Conservation (phyloP, 2,113 vertebrate species). For the Corythornis madagascariensis region DNA sequence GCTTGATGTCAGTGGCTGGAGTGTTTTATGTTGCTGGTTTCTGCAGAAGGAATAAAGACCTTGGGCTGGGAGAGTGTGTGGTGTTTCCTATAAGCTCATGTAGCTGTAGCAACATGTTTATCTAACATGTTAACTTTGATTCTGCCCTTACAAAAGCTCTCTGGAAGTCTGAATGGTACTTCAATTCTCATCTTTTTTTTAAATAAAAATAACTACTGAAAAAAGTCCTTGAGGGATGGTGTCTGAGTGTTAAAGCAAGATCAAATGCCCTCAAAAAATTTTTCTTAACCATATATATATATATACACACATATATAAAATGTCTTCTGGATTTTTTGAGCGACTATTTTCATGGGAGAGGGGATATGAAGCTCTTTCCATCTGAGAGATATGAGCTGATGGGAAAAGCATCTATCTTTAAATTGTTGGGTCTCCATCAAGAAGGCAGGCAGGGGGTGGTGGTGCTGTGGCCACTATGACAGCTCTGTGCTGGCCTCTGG, state of each 20-base stretch:
- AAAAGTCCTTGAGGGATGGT: background rate
- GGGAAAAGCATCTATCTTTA: background rate
- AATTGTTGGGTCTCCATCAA: background rate
- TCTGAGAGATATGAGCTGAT: background rate
- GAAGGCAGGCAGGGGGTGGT: background rate
- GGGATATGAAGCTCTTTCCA: background rate
- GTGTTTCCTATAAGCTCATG: background rate
- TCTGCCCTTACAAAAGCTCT: background rate
- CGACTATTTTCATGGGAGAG: background rate
- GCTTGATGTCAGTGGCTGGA: background rate
- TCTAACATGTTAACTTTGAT: background rate
- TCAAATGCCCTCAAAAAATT: background rate
- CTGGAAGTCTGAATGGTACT: background rate
- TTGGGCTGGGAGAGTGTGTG: background rate
- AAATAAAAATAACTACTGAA: background rate
- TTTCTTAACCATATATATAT: background rate
- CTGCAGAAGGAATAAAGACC: slow-evolving; percentile 10
- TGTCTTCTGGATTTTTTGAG: background rate
- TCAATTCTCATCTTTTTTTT: background rate
- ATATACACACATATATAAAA: background rate
- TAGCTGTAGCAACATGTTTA: background rate
- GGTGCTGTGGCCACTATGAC: background rate
- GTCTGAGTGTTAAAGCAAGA: background rate
- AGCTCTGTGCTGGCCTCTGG: background rate
- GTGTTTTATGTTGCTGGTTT: slow-evolving; percentile 25